Evolutionary conservation across 2,888 invertebrate species (phyloP), one percentile per base, ranked within the genome.

Genomic region (Dicycla oo): DNA sequence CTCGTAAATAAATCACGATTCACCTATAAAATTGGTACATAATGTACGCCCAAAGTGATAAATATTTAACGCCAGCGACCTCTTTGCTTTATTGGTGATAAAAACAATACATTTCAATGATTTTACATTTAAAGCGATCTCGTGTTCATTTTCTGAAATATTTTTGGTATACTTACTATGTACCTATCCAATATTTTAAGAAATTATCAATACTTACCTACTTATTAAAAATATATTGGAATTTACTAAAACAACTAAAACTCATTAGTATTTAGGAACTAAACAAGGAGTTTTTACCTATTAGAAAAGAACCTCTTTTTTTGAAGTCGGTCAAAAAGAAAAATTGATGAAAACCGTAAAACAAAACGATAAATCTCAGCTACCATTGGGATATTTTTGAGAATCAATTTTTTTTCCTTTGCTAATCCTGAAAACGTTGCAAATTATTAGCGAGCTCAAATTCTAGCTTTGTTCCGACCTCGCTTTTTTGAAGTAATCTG

Each of bases 1-100:
- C 73, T 76, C 63, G 74, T 81, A 84, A 79, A 88, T 84, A 85
- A 84, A 83, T 82, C 90, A 91, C 87, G 90, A 88, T 82, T 87
- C 68, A 80, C 75, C 81, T 83, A 89, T 89, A 82, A 83, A 78
- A 72, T 65, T 23, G 58, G 51, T 80, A 74, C 23, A 75, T 45
- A 51, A 49, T 83, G 64, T 77, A 78, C 71, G 34, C 65, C 62
- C 62, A 57, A 78, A 71, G 69, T 82, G 78, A 86, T 87, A 86
- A 84, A 83, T 85, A 81, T 84, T 85, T 81, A 86, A 78, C 73
- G 73, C 51, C 38, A 61, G 57, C 69, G 82, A 80, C 81, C 87
- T 86, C 67, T 75, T 69, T 43, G 57, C 67, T 78, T 71, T 64
- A 72, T 75, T 82, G 81, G 69, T 65, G 58, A 73, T 76, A 75